These are phyloP conservation scores for Salmo trutta DNA, from an alignment of 2,797 vertebrate species.

Conservation along the genomic window DNA sequence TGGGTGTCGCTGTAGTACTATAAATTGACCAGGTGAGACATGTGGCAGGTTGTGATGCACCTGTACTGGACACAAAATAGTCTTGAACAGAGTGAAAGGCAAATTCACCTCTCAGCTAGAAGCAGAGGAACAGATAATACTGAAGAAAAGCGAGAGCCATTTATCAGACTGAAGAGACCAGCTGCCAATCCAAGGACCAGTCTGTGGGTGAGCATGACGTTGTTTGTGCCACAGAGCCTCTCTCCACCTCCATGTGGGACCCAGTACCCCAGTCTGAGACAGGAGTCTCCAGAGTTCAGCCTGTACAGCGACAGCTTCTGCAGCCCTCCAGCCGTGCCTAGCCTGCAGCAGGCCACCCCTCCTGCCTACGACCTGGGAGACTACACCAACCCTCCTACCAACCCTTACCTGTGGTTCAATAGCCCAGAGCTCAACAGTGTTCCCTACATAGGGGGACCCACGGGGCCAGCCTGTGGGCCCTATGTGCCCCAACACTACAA, in stretches of 20 bases:
- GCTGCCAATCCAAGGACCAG: background rate
- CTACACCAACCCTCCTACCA: conserved; percentile 61
- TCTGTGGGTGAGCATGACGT: conserved; percentile 76
- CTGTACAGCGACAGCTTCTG: conserved; percentile 88
- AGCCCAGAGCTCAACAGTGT: conserved; percentile 70
- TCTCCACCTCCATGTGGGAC: conserved; percentile 75
- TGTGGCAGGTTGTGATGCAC: conserved; percentile 51
- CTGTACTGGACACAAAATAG: conserved; percentile 34
- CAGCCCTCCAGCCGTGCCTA: conserved; percentile 79
- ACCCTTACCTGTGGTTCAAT: conserved; percentile 81
- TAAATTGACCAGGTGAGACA: conserved; percentile 56
- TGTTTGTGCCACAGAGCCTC: conserved; percentile 76
- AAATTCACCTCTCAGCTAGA: background rate
- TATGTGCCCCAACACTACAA: conserved; percentile 79
- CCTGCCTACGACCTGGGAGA: conserved; percentile 78
- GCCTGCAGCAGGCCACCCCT: conserved; percentile 63
- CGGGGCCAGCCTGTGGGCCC: conserved; percentile 20
- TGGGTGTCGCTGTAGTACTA: conserved; percentile 48
- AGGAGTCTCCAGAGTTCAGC: conserved; percentile 86
- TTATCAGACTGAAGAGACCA: background rate
- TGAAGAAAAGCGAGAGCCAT: background rate
- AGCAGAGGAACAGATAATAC: background rate
- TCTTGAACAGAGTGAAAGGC: background rate
- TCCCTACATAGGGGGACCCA: conserved; percentile 62
- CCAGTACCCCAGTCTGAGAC: conserved; percentile 82